A percentile compares a stretch with the other conserved stretches of the same genome.
Conservation (phyloP, 64 coral and sea anemone species). For the Pachyseris speciosa region DNA sequence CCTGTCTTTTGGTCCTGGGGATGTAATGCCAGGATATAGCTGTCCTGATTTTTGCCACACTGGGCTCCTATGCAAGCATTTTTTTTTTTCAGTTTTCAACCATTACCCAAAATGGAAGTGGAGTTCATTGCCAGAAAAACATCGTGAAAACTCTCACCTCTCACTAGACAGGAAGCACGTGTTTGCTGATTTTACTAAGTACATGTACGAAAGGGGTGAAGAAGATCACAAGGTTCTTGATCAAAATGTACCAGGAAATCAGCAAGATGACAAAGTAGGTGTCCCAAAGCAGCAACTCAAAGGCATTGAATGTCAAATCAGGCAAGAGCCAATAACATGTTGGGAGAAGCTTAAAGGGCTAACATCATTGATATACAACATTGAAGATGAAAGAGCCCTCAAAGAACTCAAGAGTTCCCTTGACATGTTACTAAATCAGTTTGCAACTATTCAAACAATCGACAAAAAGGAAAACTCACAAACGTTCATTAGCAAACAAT, state of each 20-base stretch:
- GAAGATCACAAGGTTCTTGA: background rate
- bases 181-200: constrained; percentile 16
- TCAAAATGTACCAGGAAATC: constrained; percentile 29
- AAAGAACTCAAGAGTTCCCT: constrained; percentile 60
- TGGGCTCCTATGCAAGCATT: constrained; percentile 27
- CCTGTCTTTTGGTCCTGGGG: constrained; percentile 48
- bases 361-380: too few species aligned
- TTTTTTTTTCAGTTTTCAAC: constrained; percentile 50
- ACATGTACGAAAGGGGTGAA: background rate
- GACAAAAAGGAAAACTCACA: constrained; percentile 62
- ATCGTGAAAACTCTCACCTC: constrained; percentile 58
- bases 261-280: constrained; percentile 3
- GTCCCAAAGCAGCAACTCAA: constrained; percentile 15
- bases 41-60: constrained; percentile 55
- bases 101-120: constrained; percentile 78
- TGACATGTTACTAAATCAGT: constrained; percentile 17
- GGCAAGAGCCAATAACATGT: constrained; percentile 45
- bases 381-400: constrained; percentile 6
- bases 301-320: constrained; percentile 15
- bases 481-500: constrained; percentile 32
- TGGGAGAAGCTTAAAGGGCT: too few species aligned
- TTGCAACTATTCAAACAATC: constrained; percentile 50
- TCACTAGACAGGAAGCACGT: constrained; percentile 65
- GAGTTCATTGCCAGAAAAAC: constrained; percentile 60
- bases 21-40: constrained; percentile 62